Percentiles rank a stretch among this genome's conserved stretches.
phyloP scores from a whole-genome alignment of 2,113 vertebrate genomes.

The Diglossa brunneiventris region DNA sequence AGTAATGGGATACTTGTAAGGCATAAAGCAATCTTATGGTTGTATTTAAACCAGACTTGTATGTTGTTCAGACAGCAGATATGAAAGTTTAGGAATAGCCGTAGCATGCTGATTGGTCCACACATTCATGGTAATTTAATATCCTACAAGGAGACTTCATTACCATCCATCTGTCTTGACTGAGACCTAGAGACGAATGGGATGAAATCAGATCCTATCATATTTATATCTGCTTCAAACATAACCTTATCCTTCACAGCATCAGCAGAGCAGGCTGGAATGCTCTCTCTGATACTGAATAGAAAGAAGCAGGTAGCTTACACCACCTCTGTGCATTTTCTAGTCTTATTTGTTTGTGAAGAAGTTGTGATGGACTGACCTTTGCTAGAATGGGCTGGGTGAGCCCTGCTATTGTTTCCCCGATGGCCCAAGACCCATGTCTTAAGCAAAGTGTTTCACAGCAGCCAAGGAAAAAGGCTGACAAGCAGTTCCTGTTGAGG shows the following conservation, averaged over 20 bases:
- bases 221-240: not conserved
- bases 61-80: not conserved
- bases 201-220: not conserved
- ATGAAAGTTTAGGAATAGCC: not conserved
- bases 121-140: not conserved
- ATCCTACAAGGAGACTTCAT: not conserved
- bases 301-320: not conserved
- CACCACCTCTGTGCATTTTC: not conserved
- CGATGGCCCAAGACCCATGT: too few species aligned
- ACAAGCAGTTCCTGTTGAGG: not conserved
- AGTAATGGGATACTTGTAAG: not conserved
- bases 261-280: not conserved
- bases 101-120: not conserved
- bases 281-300: not conserved
- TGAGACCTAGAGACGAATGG: not conserved
- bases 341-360: not conserved
- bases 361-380: not conserved
- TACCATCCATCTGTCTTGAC: not conserved
- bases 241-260: not conserved
- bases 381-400: not conserved
- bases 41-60: not conserved
- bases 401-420: not conserved
- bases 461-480: rapidly evolving
- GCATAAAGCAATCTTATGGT: not conserved
- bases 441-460: not conserved